phyloP scores from a whole-genome alignment of 2,797 vertebrate species.

The Glyptemys insculpta region DNA sequence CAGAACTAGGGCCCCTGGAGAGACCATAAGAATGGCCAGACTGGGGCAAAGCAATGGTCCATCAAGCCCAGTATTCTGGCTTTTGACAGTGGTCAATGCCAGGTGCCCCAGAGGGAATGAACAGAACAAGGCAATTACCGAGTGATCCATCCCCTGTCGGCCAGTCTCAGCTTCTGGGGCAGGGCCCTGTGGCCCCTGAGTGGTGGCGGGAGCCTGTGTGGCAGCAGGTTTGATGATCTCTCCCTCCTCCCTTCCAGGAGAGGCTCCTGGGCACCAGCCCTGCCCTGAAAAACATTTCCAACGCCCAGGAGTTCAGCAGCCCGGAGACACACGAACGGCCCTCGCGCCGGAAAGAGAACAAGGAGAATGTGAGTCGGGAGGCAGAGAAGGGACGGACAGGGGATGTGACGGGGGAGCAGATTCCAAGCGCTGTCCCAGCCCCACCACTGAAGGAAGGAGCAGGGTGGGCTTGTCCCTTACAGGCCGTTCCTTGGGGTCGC shows the following conservation, averaged over 20 bases:
- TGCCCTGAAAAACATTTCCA: constrained; percentile 80
- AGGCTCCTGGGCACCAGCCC: constrained; percentile 86
- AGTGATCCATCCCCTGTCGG: not conserved
- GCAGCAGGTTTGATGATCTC: not conserved
- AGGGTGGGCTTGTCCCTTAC: not conserved
- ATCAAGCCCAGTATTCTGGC: accelerated
- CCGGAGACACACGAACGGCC: not conserved
- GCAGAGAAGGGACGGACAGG: not conserved
- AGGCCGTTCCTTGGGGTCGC: not conserved
- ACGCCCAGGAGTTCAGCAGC: constrained; percentile 11
- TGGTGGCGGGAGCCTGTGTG: not conserved
- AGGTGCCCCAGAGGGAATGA: not conserved
- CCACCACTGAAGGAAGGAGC: not conserved
- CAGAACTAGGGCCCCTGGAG: too few species aligned
- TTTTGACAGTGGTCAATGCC: not conserved
- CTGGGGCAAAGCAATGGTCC: not conserved
- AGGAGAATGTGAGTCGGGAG: constrained; percentile 84
- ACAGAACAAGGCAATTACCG: not conserved
- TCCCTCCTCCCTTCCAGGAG: constrained; percentile 71
- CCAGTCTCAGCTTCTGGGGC: too few species aligned
- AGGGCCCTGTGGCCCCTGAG: not conserved
- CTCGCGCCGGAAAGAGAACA: constrained; percentile 69
- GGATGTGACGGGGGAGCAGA: not conserved
- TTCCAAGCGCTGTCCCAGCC: not conserved
- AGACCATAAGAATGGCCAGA: not conserved